A percentile compares a stretch with the other conserved stretches of the same genome.
Evolutionary conservation across 2,797 vertebrate species (phyloP).

Genomic region (Acanthopagrus latus): DNA sequence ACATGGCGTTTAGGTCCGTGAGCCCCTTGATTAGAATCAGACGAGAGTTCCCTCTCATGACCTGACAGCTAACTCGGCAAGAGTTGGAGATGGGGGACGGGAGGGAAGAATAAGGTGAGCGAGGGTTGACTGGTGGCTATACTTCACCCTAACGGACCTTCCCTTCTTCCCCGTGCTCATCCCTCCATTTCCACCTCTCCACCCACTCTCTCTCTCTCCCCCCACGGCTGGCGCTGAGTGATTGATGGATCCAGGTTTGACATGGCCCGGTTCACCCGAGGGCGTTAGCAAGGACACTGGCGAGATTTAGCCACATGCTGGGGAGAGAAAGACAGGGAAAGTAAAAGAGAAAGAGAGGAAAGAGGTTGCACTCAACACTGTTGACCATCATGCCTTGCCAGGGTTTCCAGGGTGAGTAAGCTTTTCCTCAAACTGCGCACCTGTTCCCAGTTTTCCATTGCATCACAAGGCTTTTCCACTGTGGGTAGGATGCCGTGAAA

Average conservation of each 20-base stretch:
- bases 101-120: conserved; percentile 49
- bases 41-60: conserved; percentile 45
- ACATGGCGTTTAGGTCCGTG: conserved; percentile 44
- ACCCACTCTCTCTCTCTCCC: conserved; percentile 32
- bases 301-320: conserved; percentile 67
- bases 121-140: conserved; percentile 62
- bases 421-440: conserved; percentile 49
- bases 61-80: conserved; percentile 55
- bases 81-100: conserved; percentile 30
- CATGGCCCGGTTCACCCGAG: conserved; percentile 79
- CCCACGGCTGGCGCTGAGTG: conserved; percentile 65
- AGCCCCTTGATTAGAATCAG: conserved; percentile 52
- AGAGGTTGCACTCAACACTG: conserved; percentile 11
- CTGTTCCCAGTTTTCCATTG: conserved; percentile 57
- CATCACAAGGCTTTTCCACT: conserved; percentile 32
- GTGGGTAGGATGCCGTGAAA: conserved; percentile 1
- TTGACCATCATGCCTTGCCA: conserved; percentile 46
- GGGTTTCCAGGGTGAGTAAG: conserved; percentile 45
- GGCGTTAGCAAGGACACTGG: conserved; percentile 77
- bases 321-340: conserved; percentile 50
- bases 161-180: conserved; percentile 41
- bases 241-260: conserved; percentile 83
- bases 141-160: conserved; percentile 61
- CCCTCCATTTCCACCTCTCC: conserved; percentile 57
- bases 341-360: conserved; percentile 47